Base-by-base conservation (phyloP, 2,113 vertebrate genomes). In the Pongo abelii region DNA sequence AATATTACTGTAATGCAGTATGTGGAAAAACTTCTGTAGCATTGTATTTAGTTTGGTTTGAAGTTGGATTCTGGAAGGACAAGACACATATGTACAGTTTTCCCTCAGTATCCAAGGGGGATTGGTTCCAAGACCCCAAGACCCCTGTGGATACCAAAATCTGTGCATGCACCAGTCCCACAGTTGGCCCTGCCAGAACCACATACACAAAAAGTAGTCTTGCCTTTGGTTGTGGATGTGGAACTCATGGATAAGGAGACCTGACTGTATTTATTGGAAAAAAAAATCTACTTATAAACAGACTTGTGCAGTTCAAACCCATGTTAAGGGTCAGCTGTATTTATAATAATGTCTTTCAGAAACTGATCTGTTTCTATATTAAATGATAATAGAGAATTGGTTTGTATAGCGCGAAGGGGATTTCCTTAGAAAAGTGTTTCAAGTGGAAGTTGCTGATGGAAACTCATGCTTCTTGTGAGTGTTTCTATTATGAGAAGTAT, bases 371-470 rank as follows among this genome's bases (percentile, higher is more conserved):
- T 40, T 78, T 86, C 61, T 61, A 2, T 89, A 25, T 69, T 69
- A 92, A 93, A 84, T 85, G 79, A 70, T 83, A 93, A 61, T 80
- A 27, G 17, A 46, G 61, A 64, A 70, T 90, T 85, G 55, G 77
- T 90, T 85, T 94, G 64, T 50, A 93, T 80, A 94, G 61, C 46
- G 64, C 75, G 72, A 11, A 46, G 74, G 40, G 16, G 7, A 89
- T 91, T 95, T 93, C 46, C 46, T 84, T 79, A 86, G 59, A 74
- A 52, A 69, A 77, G 35, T 75, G n/a, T 86, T 94, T n/a, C 50
- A 84, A n/a, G 43, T 69, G 13, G 30, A 75, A 48, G 48, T 84
- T 94, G n/a, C 72, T 89, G 5, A 23, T 70, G 72, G 81, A 80
- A 94, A 48, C 30, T 75, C 55, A 89, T 13, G 57, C 27, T 86